Percentiles rank a stretch among this genome's conserved stretches.
Conservation (phyloP, 2,113 vertebrate species). For the Manacus vitellinus region DNA sequence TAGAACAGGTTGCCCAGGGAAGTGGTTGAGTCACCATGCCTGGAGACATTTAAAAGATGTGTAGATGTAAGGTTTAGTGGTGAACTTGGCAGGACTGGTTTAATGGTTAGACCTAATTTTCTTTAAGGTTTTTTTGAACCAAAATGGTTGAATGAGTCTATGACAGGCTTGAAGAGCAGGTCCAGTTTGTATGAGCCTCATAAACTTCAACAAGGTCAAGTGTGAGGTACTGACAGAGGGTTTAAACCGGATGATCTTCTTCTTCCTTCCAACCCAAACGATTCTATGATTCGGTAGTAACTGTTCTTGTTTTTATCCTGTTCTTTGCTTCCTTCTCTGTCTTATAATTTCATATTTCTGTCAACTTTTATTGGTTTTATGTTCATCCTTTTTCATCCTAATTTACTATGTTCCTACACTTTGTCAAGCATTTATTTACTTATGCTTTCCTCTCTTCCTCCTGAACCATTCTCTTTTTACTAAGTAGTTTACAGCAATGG, state of each 20-base stretch:
- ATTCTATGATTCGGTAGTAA: neutral
- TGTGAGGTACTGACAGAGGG: neutral
- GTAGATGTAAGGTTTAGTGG: neutral
- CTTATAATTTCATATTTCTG: neutral
- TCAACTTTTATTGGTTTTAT: neutral
- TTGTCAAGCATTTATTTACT: neutral
- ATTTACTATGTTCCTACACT: neutral
- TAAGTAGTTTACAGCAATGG: neutral
- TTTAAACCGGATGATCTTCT: neutral
- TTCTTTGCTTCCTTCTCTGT: neutral
- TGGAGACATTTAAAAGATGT: neutral
- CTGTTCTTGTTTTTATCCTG: neutral
- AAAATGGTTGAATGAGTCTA: neutral
- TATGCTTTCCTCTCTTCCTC: neutral
- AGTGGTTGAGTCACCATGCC: neutral
- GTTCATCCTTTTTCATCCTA: neutral
- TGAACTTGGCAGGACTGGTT: neutral
- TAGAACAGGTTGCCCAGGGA: neutral
- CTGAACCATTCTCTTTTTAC: neutral
- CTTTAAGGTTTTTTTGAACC: neutral
- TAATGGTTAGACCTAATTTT: neutral
- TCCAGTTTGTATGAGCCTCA: neutral
- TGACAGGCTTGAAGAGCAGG: neutral
- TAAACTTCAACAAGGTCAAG: neutral
- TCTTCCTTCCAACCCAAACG: neutral